Percentiles rank a stretch among this genome's conserved stretches.
Conservation (phyloP, 2,888 invertebrate genomes). For the Labia minor region DNA sequence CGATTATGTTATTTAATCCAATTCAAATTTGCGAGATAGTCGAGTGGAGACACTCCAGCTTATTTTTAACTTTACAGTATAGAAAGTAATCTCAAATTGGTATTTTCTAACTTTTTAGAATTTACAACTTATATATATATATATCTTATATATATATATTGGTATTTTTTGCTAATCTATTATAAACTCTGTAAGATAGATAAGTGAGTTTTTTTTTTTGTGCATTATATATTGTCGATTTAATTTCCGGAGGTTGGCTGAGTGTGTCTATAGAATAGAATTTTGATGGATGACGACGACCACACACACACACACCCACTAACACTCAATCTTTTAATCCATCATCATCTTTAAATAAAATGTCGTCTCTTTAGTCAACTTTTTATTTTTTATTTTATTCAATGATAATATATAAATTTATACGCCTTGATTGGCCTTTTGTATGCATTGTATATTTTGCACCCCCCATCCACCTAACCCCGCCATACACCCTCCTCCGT, state of each 20-base stretch:
- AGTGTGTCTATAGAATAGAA: not conserved
- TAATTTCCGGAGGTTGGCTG: not conserved
- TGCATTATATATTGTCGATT: not conserved
- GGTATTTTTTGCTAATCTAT: no score
- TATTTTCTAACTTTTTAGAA: no score
- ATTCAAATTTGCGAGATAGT: no score
- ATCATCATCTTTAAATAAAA: not conserved
- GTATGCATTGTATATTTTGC: not conserved
- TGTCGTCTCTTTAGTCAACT: not conserved
- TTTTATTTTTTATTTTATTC: not conserved
- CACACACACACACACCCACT: not conserved
- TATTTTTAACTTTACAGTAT: no score
- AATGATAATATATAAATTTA: not conserved
- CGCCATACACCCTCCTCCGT: not conserved
- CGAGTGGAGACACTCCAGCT: no score
- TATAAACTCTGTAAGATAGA: slow-evolving; percentile 4
- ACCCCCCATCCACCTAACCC: no score
- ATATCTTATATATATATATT: not conserved
- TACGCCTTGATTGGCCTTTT: not conserved
- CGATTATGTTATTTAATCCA: no score
- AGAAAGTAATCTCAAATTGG: no score
- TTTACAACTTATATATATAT: not conserved
- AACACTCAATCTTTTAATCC: not conserved
- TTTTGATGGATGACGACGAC: not conserved
- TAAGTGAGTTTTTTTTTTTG: not conserved